phyloP scores from a whole-genome alignment of 2,888 invertebrate genomes.

The Drosophila cognata region DNA sequence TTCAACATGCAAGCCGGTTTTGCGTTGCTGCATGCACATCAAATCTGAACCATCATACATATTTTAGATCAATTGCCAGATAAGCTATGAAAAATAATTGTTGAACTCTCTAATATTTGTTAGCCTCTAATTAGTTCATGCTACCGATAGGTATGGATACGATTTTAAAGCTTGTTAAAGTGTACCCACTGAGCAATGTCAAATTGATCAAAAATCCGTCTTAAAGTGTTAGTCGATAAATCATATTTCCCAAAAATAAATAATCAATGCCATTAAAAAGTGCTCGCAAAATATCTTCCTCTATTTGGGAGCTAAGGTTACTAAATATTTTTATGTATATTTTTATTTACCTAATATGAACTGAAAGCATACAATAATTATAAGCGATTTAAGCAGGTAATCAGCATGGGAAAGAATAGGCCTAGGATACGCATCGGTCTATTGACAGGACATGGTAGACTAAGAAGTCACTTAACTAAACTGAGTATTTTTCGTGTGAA shows the following conservation, averaged over 20 bases:
- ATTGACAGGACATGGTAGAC: not conserved
- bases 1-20: conserved; percentile 57
- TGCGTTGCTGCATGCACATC: conserved; percentile 37
- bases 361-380: not conserved
- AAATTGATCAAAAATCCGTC: not conserved
- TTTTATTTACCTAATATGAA: not conserved
- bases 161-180: not conserved
- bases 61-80: conserved; percentile 5
- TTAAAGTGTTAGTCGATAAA: too few species aligned
- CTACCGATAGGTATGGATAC: not conserved
- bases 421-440: not conserved
- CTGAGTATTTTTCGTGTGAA: too few species aligned
- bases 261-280: not conserved
- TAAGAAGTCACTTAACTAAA: too few species aligned
- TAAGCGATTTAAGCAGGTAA: not conserved
- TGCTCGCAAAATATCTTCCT: not conserved
- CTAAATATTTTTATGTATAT: not conserved
- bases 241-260: not conserved
- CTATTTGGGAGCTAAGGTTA: not conserved
- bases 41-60: not conserved
- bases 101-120: not conserved
- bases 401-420: not conserved
- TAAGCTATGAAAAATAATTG: not conserved
- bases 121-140: not conserved
- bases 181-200: not conserved